Evolutionary conservation across 1,140 invertebrate species (phyloP).

Genomic region (Watersipora subatra): DNA sequence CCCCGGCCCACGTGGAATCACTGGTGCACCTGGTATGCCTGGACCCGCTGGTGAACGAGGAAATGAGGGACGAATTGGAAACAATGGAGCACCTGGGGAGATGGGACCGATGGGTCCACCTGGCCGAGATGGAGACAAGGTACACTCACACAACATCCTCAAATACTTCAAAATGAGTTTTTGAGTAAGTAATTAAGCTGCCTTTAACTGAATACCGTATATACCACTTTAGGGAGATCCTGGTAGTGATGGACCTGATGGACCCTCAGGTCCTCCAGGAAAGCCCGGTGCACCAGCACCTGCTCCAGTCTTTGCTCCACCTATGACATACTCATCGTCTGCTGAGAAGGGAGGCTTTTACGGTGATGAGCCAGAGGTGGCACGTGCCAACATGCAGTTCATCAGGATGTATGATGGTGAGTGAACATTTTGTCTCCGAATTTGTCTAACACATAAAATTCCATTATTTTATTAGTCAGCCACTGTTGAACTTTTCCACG

Average conservation of each 20-base stretch:
- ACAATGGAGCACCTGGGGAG: not conserved
- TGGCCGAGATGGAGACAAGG: not conserved
- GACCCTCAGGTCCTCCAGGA: not conserved
- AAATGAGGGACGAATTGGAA: not conserved
- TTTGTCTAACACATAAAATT: too few relatives aligned
- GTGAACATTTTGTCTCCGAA: too few relatives aligned
- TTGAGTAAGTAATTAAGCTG: too few relatives aligned
- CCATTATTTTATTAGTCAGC: too few relatives aligned
- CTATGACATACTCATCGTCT: not conserved
- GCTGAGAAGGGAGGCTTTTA: not conserved
- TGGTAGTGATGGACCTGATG: not conserved
- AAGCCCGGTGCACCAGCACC: not conserved
- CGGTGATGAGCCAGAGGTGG: not conserved
- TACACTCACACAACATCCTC: too few relatives aligned
- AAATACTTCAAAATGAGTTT: too few relatives aligned
- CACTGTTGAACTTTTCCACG: too few relatives aligned
- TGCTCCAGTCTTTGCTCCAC: not conserved
- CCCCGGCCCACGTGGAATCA: not conserved
- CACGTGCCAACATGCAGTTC: not conserved
- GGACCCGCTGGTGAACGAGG: constrained; percentile 3
- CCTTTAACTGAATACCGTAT: too few relatives aligned
- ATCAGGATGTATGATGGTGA: not conserved
- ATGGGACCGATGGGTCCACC: not conserved
- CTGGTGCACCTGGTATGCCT: not conserved
- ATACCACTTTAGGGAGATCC: not conserved